phyloP scores from a whole-genome alignment of 2,888 invertebrate species.

The Hyposoter didymator region DNA sequence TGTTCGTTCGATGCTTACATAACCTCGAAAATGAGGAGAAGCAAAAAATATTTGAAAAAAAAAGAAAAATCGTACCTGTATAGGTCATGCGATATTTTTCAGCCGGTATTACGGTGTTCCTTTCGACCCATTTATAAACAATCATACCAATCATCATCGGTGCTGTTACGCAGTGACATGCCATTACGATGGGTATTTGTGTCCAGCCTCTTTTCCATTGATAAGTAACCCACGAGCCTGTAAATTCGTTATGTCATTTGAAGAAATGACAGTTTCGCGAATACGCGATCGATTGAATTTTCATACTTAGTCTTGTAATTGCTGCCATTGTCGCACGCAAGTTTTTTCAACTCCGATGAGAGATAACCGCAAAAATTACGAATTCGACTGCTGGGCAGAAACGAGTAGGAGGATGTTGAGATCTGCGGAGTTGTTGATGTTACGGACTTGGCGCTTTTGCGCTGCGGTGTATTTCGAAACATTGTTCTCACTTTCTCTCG shows the following conservation, averaged over 20 bases:
- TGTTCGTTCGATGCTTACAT: slow-evolving; percentile 26
- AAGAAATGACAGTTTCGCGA: not conserved
- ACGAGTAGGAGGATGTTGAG: not conserved
- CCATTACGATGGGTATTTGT: slow-evolving; percentile 61
- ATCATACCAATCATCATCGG: not conserved
- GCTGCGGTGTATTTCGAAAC: not conserved
- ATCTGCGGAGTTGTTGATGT: slow-evolving; percentile 1
- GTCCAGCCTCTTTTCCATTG: slow-evolving; percentile 62
- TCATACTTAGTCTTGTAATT: slow-evolving; percentile 2
- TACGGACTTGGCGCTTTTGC: not conserved
- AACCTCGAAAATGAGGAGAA: slow-evolving; percentile 31
- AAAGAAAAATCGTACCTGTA: slow-evolving; percentile 36
- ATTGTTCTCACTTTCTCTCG: not conserved
- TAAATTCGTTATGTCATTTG: slow-evolving; percentile 5
- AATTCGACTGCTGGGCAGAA: not conserved
- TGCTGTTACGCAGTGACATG: slow-evolving; percentile 16
- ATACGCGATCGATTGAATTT: not conserved
- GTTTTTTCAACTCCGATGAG: not conserved
- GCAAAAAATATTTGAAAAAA: not conserved
- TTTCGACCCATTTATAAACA: slow-evolving; percentile 28
- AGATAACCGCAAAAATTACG: not conserved
- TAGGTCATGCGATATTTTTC: slow-evolving; percentile 48
- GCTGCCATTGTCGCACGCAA: slow-evolving; percentile 19
- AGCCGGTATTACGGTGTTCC: not conserved
- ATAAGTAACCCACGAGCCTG: slow-evolving; percentile 43